phyloP scores from a whole-genome alignment of 1,140 invertebrate genomes.

The Pomacea maculata region DNA sequence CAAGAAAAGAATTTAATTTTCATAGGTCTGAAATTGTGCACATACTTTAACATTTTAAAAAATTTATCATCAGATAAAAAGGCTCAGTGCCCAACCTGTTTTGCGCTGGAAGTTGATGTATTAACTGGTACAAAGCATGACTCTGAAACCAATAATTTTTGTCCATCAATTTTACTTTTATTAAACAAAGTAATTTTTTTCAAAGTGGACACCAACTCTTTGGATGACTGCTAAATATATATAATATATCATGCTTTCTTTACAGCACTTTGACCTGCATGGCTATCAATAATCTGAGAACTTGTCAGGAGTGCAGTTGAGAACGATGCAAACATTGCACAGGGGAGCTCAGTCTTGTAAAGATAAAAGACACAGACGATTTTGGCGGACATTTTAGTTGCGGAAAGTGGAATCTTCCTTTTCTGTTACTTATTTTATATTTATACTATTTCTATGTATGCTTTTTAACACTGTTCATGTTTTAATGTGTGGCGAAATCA shows the following conservation, averaged over 20 bases:
- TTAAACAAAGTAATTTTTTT: neutral
- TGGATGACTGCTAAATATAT: neutral
- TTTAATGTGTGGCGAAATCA: too few species aligned
- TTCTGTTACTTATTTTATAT: too few species aligned
- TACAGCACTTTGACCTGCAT: neutral
- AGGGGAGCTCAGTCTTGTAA: too few species aligned
- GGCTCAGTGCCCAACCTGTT: constrained; percentile 1
- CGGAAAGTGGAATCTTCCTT: too few species aligned
- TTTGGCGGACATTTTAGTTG: too few species aligned
- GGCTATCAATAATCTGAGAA: neutral
- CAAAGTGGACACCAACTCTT: too few species aligned
- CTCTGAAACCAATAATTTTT: constrained; percentile 5
- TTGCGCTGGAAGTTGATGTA: neutral
- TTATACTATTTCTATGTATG: too few species aligned
- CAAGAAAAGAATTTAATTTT: neutral
- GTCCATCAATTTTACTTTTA: neutral
- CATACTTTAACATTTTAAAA: neutral
- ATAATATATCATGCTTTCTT: neutral
- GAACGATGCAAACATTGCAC: too few species aligned
- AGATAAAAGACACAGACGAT: too few species aligned
- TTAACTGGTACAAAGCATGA: constrained; percentile 14
- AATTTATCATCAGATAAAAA: neutral
- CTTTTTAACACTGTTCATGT: too few species aligned
- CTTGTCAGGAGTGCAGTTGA: too few species aligned
- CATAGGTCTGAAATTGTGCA: neutral